Evolutionary conservation across 2,888 invertebrate genomes (phyloP), one percentile per base, ranked within the genome.

Genomic region (Metellina segmentata): DNA sequence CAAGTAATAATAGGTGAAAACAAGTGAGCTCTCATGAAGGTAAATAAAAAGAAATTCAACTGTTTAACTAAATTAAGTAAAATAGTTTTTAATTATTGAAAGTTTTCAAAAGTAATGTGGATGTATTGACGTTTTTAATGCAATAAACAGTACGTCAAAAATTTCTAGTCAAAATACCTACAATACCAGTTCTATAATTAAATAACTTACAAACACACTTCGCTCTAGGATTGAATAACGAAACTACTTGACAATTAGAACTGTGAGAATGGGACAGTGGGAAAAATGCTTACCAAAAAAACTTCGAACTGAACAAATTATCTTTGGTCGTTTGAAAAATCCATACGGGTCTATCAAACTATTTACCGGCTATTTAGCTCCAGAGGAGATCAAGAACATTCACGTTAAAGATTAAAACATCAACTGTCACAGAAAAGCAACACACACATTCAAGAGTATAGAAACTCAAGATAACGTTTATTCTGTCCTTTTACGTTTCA

Each of bases 371-470:
- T 7, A 75, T 20, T 13, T 34, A n/a, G 53, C 69, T 61, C 51
- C 13, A 52, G 20, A 13, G 7, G 72, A 79, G 53, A 49, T 53
- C 61, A 48, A 52, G 82, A 71, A n/a, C 48, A 13, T 34, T 34
- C 48, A 16, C 78, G 19, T n/a, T 11, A 61, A 34, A 81, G 61
- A 81, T 88, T 81, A 75, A 81, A 88, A 75, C 88, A 81, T 88
- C 88, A 82, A 53, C 88, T 88, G 88, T 88, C 88, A 88, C 19
- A 20, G n/a, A 71, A 70, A 82, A 69, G 72, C 20, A 72, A 72
- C 20, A 49, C 48, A 72, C n/a, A 53, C n/a, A 16, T 34, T 11
- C 7, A 16, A 51, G n/a, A 19, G 19, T 49, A 11, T 52, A 11
- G 48, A n/a, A 11, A 51, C 20, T 48, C 69, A 70, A 69, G 16